Evolutionary conservation across 2,113 vertebrate genomes (phyloP).

Genomic region (Otus sunia): DNA sequence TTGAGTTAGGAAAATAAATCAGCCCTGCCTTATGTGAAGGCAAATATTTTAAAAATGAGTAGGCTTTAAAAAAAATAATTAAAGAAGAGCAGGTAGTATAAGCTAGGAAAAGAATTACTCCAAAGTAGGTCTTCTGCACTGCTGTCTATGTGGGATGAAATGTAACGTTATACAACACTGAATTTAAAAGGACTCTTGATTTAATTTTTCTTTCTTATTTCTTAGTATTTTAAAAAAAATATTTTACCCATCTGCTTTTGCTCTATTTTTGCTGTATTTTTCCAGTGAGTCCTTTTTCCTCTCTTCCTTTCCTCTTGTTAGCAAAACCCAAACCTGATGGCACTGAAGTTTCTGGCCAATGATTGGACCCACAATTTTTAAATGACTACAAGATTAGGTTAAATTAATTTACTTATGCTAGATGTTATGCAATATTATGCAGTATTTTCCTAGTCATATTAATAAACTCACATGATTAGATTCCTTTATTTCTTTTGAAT

Average conservation of each 20-base stretch:
- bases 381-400: neutral
- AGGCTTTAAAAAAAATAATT: neutral
- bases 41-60: neutral
- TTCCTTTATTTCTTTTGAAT: neutral
- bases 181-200: neutral
- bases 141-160: neutral
- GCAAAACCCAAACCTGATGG: neutral
- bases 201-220: neutral
- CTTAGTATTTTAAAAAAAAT: neutral
- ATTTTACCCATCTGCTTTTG: neutral
- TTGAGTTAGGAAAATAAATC: neutral
- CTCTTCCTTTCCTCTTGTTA: neutral
- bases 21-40: neutral
- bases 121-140: neutral
- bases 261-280: conserved; percentile 20
- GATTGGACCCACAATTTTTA: neutral
- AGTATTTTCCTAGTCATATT: neutral
- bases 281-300: neutral
- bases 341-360: neutral
- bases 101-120: neutral
- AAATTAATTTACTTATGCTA: neutral
- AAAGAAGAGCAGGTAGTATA: neutral
- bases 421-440: neutral
- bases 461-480: neutral
- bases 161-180: neutral